phyloP scores from a whole-genome alignment of 2,113 vertebrate genomes.

The Antechinus stuartii region DNA sequence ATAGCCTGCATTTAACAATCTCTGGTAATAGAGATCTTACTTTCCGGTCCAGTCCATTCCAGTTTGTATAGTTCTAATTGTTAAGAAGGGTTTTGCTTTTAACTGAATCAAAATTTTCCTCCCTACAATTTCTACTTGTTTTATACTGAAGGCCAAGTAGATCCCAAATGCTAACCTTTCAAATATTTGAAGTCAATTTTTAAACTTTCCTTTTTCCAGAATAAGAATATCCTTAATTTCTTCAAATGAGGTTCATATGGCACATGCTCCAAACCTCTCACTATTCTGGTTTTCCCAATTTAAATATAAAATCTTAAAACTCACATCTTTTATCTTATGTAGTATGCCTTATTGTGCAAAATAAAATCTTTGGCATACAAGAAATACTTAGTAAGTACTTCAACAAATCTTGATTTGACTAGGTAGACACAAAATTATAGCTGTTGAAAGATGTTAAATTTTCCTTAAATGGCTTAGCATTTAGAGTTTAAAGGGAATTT shows the following conservation, averaged over 20 bases:
- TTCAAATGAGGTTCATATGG: not conserved
- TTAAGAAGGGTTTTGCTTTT: not conserved
- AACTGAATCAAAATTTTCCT: not conserved
- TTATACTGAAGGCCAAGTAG: not conserved
- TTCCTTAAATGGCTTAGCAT: not conserved
- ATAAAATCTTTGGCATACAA: not conserved
- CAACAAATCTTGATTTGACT: not conserved
- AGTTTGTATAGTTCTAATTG: not conserved
- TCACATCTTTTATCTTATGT: not conserved
- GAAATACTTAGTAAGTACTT: not conserved
- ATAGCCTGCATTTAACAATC: not conserved
- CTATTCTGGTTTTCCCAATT: not conserved
- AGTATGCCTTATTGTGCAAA: not conserved
- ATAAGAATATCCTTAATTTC: not conserved
- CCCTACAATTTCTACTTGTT: not conserved
- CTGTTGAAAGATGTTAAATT: not conserved
- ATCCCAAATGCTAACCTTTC: not conserved
- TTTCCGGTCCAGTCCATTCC: not conserved
- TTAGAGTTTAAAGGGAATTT: not conserved
- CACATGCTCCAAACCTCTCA: not conserved
- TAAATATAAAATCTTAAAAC: not conserved
- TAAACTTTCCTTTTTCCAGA: not conserved
- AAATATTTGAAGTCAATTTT: not conserved
- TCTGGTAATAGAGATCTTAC: not conserved
- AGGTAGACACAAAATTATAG: not conserved